Conservation (phyloP, 2,797 vertebrate genomes). For the Acomys russatus region DNA sequence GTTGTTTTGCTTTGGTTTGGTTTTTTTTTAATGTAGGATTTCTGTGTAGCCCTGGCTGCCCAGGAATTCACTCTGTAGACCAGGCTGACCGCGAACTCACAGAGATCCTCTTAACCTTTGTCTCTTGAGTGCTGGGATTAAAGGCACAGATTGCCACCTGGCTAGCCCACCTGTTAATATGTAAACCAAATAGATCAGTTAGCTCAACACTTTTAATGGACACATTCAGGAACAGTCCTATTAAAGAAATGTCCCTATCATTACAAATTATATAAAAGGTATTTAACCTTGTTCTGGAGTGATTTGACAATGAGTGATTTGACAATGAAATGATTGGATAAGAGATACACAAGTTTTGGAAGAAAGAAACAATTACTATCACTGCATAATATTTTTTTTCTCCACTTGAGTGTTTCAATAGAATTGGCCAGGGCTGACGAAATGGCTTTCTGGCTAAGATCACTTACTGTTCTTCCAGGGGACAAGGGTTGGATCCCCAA, state of each 20-base stretch:
- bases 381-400: slow-evolving; percentile 11
- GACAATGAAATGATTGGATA: slow-evolving; percentile 28
- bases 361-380: slow-evolving; percentile 15
- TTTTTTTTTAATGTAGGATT: neutral
- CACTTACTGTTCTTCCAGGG: neutral
- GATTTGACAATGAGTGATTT: neutral
- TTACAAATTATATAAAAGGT: neutral
- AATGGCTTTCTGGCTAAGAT: neutral
- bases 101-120: neutral
- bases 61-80: neutral
- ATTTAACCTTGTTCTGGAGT: neutral
- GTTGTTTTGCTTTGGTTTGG: neutral
- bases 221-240: neutral
- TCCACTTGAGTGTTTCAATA: neutral
- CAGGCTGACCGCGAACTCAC: neutral
- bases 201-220: neutral
- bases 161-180: neutral
- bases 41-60: neutral
- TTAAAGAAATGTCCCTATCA: neutral
- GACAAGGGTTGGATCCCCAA: neutral
- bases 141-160: fast-evolving
- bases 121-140: neutral
- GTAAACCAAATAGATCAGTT: neutral
- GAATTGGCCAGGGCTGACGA: neutral
- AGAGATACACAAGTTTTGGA: neutral